Conservation (phyloP, 2,797 vertebrate genomes). For the Vireo griseus region DNA sequence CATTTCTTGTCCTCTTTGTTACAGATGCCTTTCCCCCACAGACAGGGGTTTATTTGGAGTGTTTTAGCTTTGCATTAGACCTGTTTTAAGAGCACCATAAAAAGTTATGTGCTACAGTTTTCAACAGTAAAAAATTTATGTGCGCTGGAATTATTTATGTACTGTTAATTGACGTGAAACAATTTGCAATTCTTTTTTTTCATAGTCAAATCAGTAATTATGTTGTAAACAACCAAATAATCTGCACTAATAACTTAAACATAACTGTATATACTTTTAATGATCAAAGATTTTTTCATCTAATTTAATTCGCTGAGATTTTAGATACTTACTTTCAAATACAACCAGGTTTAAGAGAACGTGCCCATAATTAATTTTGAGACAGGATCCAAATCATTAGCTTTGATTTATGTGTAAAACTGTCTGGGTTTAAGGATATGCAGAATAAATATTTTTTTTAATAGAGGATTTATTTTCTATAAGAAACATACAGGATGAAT, state of each 20-base stretch:
- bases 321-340: constrained; percentile 8
- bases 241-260: constrained; percentile 1
- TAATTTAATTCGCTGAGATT: constrained; percentile 15
- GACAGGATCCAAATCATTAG: constrained; percentile 12
- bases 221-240: constrained; percentile 32
- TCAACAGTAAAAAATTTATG: constrained; percentile 37
- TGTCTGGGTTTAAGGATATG: not conserved
- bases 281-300: not conserved
- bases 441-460: not conserved
- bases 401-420: not conserved
- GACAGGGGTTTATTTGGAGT: rapidly evolving
- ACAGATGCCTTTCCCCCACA: not conserved
- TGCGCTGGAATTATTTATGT: not conserved
- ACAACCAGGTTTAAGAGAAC: not conserved
- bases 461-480: not conserved
- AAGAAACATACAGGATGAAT: not conserved
- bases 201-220: not conserved
- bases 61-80: constrained; percentile 5
- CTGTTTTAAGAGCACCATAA: constrained; percentile 21
- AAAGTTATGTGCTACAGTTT: constrained; percentile 21
- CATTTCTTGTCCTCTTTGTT: not conserved
- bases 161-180: not conserved
- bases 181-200: not conserved
- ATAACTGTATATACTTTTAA: not conserved
- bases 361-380: not conserved